Evolutionary conservation across 1,140 invertebrate genomes (phyloP).

Genomic region (Drosophila chauvacae): DNA sequence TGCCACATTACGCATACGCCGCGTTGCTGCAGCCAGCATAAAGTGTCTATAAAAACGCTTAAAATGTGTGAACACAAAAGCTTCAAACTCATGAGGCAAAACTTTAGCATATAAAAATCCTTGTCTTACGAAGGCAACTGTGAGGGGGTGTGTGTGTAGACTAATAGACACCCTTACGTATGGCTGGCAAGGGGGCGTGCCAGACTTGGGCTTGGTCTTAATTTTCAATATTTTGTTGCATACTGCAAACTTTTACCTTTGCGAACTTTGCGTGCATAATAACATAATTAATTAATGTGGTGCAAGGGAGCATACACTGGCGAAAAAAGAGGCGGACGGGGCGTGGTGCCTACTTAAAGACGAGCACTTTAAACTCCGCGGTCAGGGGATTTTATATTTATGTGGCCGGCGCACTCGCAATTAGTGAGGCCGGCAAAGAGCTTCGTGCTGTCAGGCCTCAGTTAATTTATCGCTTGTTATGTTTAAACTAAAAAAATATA

Average conservation of each 20-base stretch:
- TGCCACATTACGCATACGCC: conserved; percentile 72
- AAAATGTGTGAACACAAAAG: conserved; percentile 64
- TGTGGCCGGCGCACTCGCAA: conserved; percentile 65
- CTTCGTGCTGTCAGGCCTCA: conserved; percentile 54
- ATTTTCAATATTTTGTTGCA: conserved; percentile 74
- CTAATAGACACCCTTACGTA: conserved; percentile 43
- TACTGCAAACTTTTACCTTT: conserved; percentile 42
- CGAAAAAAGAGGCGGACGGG: background rate
- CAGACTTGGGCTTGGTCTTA: conserved; percentile 54
- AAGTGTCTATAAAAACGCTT: conserved; percentile 74
- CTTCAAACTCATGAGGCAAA: conserved; percentile 53
- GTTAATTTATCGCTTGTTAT: conserved; percentile 81
- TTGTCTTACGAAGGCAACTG: conserved; percentile 15
- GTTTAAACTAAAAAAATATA: conserved; percentile 63
- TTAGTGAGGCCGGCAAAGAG: conserved; percentile 69
- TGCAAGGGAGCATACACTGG: conserved; percentile 28
- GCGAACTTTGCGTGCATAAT: conserved; percentile 57
- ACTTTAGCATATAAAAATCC: conserved; percentile 65
- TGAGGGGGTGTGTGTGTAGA: background rate
- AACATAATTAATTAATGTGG: conserved; percentile 71
- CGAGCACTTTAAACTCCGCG: conserved; percentile 42
- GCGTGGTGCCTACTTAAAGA: conserved; percentile 29
- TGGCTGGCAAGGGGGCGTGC: background rate
- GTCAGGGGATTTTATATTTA: conserved; percentile 64
- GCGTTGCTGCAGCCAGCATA: conserved; percentile 59